These are phyloP conservation scores for Agonopterix heracliana DNA, from an alignment of 2,888 invertebrate genomes.

Conservation along the genomic window DNA sequence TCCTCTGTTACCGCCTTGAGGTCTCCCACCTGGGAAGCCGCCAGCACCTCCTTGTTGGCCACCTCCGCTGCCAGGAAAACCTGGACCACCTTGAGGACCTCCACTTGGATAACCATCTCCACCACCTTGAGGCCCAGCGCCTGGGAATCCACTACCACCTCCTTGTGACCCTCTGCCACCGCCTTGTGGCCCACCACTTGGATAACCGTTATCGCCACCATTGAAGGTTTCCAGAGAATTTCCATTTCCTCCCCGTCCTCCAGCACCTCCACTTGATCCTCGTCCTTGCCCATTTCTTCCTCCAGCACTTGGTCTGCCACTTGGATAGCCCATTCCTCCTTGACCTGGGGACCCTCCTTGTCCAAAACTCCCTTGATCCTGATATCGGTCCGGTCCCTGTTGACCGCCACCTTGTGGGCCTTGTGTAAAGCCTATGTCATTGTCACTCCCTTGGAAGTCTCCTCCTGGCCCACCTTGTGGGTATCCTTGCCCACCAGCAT, in stretches of 20 bases:
- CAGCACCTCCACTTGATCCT: not conserved
- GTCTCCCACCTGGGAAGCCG: slow-evolving; percentile 21
- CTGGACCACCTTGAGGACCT: slow-evolving; percentile 17
- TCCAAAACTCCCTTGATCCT: slow-evolving; percentile 24
- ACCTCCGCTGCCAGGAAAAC: slow-evolving; percentile 16
- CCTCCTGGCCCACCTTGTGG: slow-evolving; percentile 23
- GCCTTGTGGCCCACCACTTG: slow-evolving; percentile 28
- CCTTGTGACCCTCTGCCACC: slow-evolving; percentile 10
- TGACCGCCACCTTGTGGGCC: slow-evolving; percentile 19
- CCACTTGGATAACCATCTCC: slow-evolving; percentile 14
- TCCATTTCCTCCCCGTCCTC: slow-evolving; percentile 6
- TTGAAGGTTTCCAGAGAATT: slow-evolving; percentile 17
- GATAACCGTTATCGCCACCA: slow-evolving; percentile 26
- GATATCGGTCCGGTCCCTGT: slow-evolving; percentile 21
- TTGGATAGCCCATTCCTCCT: slow-evolving; percentile 27
- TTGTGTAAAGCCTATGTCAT: slow-evolving; percentile 26
- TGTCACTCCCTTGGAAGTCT: slow-evolving; percentile 26
- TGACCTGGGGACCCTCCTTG: slow-evolving; percentile 14
- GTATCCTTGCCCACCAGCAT: slow-evolving; percentile 31
- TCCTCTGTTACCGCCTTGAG: slow-evolving; percentile 4
- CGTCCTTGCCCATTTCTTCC: slow-evolving; percentile 21
- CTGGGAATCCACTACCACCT: slow-evolving; percentile 27
- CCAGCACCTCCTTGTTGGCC: slow-evolving; percentile 24
- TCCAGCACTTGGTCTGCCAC: slow-evolving; percentile 28
- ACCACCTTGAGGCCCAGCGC: slow-evolving; percentile 26